phyloP scores from a whole-genome alignment of 2,113 vertebrate genomes.

The Cettia cetti region DNA sequence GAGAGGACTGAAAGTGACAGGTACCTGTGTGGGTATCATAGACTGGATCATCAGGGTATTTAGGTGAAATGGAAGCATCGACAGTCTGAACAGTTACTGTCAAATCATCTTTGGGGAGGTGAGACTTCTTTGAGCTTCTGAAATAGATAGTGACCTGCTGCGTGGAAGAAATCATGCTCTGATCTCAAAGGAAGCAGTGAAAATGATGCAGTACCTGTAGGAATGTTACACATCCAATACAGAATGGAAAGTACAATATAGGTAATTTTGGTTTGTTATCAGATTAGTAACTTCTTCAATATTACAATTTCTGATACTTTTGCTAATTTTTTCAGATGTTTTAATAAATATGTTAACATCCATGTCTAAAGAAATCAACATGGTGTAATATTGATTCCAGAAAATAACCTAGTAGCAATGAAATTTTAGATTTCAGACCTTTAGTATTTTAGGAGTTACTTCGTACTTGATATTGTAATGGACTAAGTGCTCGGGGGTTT shows the following conservation, averaged over 20 bases:
- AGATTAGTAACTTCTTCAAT: background rate
- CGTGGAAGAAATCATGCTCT: background rate
- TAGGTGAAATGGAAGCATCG: background rate
- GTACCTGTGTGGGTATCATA: background rate
- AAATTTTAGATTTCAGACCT: background rate
- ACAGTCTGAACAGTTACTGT: background rate
- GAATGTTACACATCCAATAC: background rate
- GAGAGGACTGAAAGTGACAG: background rate
- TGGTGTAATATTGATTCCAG: background rate
- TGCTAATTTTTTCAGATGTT: background rate
- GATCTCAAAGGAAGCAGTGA: background rate
- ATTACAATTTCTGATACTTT: background rate
- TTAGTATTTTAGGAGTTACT: background rate
- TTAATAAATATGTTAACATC: background rate
- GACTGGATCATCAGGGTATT: background rate
- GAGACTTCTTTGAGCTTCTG: background rate
- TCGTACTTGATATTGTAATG: background rate
- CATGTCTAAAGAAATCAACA: background rate
- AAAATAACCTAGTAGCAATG: background rate
- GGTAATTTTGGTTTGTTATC: background rate
- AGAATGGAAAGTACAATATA: background rate
- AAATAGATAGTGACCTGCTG: background rate
- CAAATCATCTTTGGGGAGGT: background rate
- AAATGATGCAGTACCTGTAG: background rate
- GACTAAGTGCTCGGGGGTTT: background rate